Evolutionary conservation across 2,797 vertebrate genomes (phyloP).

Genomic region (Thamnophis elegans): DNA sequence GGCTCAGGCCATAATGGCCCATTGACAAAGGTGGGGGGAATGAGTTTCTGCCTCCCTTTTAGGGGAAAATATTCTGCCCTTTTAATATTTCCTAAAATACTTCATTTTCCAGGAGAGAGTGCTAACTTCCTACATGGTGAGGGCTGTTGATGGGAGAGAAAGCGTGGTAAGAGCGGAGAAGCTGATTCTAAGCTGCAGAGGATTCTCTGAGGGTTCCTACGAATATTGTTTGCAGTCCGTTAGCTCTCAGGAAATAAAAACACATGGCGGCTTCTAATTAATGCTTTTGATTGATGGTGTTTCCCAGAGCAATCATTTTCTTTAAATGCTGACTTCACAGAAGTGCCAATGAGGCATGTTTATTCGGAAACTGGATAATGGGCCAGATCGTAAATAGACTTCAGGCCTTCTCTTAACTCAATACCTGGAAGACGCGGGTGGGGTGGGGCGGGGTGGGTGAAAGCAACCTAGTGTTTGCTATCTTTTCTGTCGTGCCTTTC

Average conservation of each 20-base stretch:
- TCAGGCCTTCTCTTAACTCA: too few species aligned
- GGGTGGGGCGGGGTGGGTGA: background rate
- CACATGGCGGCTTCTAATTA: constrained; percentile 1
- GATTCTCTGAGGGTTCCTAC: too few species aligned
- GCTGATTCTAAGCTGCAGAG: too few species aligned
- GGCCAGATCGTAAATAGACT: background rate
- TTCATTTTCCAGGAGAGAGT: too few species aligned
- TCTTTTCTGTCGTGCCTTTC: background rate
- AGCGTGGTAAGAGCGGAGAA: background rate
- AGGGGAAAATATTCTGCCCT: too few species aligned
- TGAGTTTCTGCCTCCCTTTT: too few species aligned
- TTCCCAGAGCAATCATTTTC: background rate
- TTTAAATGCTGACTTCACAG: constrained; percentile 6
- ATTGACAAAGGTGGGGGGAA: too few species aligned
- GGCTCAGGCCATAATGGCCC: too few species aligned
- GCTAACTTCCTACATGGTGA: background rate
- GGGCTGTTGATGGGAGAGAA: background rate
- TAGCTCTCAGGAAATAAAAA: background rate
- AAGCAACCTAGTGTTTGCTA: background rate
- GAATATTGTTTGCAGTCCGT: background rate
- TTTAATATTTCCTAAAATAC: too few species aligned
- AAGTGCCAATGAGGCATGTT: background rate
- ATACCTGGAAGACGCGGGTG: background rate
- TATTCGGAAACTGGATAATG: background rate
- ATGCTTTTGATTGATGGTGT: background rate